Evolutionary conservation across 2,113 vertebrate species (phyloP).

Genomic region (Cebidichthys violaceus): DNA sequence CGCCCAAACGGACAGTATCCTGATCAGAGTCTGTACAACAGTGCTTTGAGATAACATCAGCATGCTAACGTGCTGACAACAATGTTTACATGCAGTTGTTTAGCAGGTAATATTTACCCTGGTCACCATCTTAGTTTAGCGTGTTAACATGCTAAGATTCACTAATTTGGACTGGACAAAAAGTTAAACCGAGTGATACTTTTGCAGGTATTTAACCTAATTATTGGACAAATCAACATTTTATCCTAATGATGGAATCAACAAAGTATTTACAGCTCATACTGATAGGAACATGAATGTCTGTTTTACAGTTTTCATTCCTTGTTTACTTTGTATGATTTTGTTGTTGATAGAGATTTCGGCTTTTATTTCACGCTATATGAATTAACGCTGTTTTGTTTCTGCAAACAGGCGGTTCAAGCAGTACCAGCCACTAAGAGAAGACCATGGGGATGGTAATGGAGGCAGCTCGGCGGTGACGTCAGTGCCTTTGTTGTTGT

Average conservation of each 20-base stretch:
- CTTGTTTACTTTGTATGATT: not conserved
- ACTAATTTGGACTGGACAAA: not conserved
- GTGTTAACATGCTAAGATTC: not conserved
- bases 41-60: not conserved
- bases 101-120: not conserved
- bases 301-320: not conserved
- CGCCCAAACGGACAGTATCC: not conserved
- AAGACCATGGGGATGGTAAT: conserved; percentile 31
- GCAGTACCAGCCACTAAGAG: conserved; percentile 77
- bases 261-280: not conserved
- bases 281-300: not conserved
- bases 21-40: not conserved
- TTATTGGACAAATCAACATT: not conserved
- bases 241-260: not conserved
- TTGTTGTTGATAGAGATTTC: not conserved
- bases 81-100: not conserved
- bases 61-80: not conserved
- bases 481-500: conserved; percentile 85
- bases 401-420: conserved; percentile 82
- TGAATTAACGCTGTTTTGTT: not conserved
- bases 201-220: not conserved
- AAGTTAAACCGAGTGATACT: not conserved
- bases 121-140: not conserved
- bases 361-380: not conserved
- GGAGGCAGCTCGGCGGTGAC: conserved; percentile 72